Conservation (phyloP, 2,888 invertebrate genomes). For the Adelognathus sp. region DNA sequence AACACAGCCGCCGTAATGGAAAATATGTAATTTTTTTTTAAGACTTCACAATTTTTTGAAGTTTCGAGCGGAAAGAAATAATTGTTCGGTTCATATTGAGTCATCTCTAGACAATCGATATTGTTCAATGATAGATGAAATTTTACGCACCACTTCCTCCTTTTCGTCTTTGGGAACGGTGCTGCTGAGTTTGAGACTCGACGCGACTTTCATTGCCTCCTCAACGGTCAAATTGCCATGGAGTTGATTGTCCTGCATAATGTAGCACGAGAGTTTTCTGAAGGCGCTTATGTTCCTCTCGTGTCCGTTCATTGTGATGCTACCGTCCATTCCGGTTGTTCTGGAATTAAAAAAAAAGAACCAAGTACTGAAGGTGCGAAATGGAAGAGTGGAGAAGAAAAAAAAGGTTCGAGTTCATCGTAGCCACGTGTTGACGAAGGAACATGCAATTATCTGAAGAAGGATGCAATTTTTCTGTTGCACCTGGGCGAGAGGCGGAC, state of each 20-base stretch:
- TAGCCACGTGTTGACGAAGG: not conserved
- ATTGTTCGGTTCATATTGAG: too few relatives aligned
- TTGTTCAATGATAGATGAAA: not conserved
- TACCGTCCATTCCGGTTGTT: conserved; percentile 90
- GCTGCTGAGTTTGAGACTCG: conserved; percentile 92
- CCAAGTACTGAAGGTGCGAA: not conserved
- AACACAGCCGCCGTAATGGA: too few relatives aligned
- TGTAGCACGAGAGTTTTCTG: conserved; percentile 96
- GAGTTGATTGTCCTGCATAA: conserved; percentile 97
- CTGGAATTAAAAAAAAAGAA: conserved; percentile 80
- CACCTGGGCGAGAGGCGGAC: not conserved
- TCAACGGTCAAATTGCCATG: conserved; percentile 95
- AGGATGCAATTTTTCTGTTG: not conserved
- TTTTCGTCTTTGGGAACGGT: conserved; percentile 88
- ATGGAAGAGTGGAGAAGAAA: not conserved
- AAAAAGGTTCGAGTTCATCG: not conserved
- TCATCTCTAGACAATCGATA: too few relatives aligned
- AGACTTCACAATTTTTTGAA: too few relatives aligned
- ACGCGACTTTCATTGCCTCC: conserved; percentile 97
- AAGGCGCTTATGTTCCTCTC: conserved; percentile 93
- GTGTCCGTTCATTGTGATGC: conserved; percentile 92
- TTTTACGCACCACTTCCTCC: conserved; percentile 87
- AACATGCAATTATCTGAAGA: not conserved
- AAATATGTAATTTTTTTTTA: too few relatives aligned
- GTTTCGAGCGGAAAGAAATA: not conserved